These are phyloP conservation scores for Drosophila anceps DNA, from an alignment of 2,888 invertebrate genomes.

Conservation along the genomic window DNA sequence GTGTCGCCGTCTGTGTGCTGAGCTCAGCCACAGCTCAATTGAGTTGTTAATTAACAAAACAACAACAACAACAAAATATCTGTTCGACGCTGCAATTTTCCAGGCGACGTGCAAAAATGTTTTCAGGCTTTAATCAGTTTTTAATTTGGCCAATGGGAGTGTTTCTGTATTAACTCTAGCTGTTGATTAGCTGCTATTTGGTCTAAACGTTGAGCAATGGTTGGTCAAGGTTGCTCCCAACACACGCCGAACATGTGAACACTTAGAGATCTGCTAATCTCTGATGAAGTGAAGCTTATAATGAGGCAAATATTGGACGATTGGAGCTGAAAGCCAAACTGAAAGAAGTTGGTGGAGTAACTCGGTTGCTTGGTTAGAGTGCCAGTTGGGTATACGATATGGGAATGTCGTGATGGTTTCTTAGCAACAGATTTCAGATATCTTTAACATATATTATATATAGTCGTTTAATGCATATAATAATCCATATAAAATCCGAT, in stretches of 20 bases:
- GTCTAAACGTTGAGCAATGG: slow-evolving; percentile 12
- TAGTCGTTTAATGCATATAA: too few relatives aligned
- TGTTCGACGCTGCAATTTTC: slow-evolving; percentile 32
- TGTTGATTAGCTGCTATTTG: neutral
- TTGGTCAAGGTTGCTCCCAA: slow-evolving; percentile 39
- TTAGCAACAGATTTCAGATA: too few relatives aligned
- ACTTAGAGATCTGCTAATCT: slow-evolving; percentile 34
- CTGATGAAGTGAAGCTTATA: neutral
- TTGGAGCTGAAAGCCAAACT: neutral
- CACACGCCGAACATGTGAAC: slow-evolving; percentile 11
- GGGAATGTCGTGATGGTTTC: too few relatives aligned
- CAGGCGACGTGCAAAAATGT: slow-evolving; percentile 64
- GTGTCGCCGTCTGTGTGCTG: neutral
- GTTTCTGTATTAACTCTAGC: slow-evolving; percentile 3
- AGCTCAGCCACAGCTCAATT: slow-evolving; percentile 52
- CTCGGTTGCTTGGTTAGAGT: neutral
- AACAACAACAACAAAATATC: slow-evolving; percentile 18
- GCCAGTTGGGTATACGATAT: too few relatives aligned
- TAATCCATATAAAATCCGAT: too few relatives aligned
- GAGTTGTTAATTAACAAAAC: slow-evolving; percentile 74
- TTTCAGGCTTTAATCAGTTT: slow-evolving; percentile 47
- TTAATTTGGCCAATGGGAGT: slow-evolving; percentile 54
- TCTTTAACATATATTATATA: too few relatives aligned
- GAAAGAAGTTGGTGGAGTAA: neutral
- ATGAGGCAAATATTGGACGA: neutral